These are phyloP conservation scores for Suncus etruscus DNA, from an alignment of 2,113 vertebrate genomes.

Conservation along the genomic window DNA sequence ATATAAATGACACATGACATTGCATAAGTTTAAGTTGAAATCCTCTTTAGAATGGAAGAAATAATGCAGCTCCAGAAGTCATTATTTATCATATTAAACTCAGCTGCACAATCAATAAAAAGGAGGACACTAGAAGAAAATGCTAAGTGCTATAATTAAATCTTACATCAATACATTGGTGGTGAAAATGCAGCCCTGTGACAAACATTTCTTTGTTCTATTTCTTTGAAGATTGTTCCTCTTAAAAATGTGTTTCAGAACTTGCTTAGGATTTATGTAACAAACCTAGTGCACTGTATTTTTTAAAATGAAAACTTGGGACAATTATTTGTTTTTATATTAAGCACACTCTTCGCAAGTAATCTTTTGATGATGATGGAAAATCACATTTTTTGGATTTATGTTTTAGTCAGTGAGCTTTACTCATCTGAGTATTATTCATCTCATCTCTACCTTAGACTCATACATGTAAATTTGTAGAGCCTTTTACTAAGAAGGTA, in stretches of 20 bases:
- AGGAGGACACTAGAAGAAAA: not conserved
- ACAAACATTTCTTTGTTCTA: slow-evolving; percentile 64
- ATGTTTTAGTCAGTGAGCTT: not conserved
- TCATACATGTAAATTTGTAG: not conserved
- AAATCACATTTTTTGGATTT: not conserved
- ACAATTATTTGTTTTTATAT: not conserved
- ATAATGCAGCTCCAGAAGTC: not conserved
- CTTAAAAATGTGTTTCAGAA: slow-evolving; percentile 27
- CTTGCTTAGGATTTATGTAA: slow-evolving; percentile 38
- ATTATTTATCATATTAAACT: slow-evolving; percentile 37
- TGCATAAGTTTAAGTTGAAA: not conserved
- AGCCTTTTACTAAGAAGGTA: not conserved
- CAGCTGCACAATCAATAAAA: not conserved
- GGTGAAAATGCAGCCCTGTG: slow-evolving; percentile 5
- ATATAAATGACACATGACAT: not conserved
- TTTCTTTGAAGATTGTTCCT: not conserved
- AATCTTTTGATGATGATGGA: not conserved
- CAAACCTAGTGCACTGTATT: not conserved
- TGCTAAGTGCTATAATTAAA: slow-evolving; percentile 54
- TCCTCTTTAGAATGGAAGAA: slow-evolving; percentile 27
- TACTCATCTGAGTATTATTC: not conserved
- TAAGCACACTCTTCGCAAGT: not conserved
- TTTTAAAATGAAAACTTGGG: slow-evolving; percentile 25
- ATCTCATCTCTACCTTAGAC: not conserved
- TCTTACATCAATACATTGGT: slow-evolving; percentile 29